These are phyloP conservation scores for Danio jaintianensis DNA, from an alignment of 2,797 vertebrate species.

Conservation along the genomic window DNA sequence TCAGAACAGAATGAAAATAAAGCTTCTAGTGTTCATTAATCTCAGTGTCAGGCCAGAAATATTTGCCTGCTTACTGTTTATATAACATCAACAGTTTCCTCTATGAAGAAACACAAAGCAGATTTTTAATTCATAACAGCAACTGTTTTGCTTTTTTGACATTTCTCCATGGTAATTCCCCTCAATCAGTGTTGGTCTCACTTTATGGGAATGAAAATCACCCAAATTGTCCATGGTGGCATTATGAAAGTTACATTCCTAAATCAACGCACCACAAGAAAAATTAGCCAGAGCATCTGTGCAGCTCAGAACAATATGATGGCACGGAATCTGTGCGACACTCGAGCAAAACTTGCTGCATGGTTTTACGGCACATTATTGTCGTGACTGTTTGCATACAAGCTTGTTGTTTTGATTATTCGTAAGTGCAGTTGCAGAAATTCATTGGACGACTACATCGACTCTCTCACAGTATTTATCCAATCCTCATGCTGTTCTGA, in stretches of 20 bases:
- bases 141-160: conserved; percentile 36
- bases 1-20: background rate
- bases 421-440: background rate
- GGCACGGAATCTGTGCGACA: conserved; percentile 7
- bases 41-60: conserved; percentile 14
- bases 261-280: conserved; percentile 37
- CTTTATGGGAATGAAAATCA: conserved; percentile 24
- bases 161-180: conserved; percentile 40
- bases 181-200: conserved; percentile 24
- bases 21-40: conserved; percentile 22
- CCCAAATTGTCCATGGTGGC: conserved; percentile 19
- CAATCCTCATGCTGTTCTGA: background rate
- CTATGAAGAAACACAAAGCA: conserved; percentile 46
- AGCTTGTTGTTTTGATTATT: conserved; percentile 5
- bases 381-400: background rate
- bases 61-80: conserved; percentile 42
- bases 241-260: conserved; percentile 35
- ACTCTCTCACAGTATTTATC: background rate
- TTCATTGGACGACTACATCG: background rate
- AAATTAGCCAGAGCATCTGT: conserved; percentile 13
- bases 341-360: conserved; percentile 9
- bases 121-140: conserved; percentile 53
- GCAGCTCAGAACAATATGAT: conserved; percentile 18
- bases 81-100: conserved; percentile 37
- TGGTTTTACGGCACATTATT: conserved; percentile 14